A percentile compares a stretch with the other conserved stretches of the same genome.
Evolutionary conservation across 2,888 invertebrate genomes (phyloP).

Genomic region (Caenorhabditis sinica): DNA sequence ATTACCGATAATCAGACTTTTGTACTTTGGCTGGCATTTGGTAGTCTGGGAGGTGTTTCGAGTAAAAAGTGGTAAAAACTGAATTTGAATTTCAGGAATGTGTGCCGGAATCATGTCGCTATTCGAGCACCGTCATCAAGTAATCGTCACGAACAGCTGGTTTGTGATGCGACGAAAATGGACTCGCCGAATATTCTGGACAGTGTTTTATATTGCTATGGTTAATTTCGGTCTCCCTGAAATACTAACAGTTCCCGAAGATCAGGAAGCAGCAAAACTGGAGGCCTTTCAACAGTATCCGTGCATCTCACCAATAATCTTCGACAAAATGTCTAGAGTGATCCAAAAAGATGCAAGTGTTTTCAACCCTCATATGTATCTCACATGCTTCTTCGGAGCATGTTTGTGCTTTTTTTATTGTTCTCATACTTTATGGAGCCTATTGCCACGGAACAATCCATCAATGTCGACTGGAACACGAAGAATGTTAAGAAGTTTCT

Average conservation of each 20-base stretch:
- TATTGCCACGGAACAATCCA: conserved; percentile 39
- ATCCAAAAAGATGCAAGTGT: conserved; percentile 45
- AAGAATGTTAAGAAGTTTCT: conserved; percentile 44
- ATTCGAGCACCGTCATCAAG: conserved; percentile 51
- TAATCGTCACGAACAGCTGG: conserved; percentile 40
- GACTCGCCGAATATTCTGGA: conserved; percentile 23
- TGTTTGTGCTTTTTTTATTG: conserved; percentile 11
- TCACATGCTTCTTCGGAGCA: conserved; percentile 13
- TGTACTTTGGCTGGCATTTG: conserved; percentile 48
- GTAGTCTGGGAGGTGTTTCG: conserved; percentile 48
- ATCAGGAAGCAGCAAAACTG: conserved; percentile 30
- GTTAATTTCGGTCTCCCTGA: conserved; percentile 53
- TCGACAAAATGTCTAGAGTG: background rate
- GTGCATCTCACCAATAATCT: conserved; percentile 32
- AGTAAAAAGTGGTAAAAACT: no score
- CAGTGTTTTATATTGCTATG: conserved; percentile 23
- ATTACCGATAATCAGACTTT: conserved; percentile 9
- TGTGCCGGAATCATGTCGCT: conserved; percentile 26
- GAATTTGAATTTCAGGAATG: no score
- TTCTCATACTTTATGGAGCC: conserved; percentile 35
- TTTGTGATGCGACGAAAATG: conserved; percentile 47
- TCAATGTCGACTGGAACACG: conserved; percentile 46
- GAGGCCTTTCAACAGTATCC: conserved; percentile 25
- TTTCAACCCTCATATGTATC: conserved; percentile 60
- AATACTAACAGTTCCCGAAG: conserved; percentile 44